Base-by-base conservation (phyloP, 2,888 invertebrate species). In the Acleris laterana region DNA sequence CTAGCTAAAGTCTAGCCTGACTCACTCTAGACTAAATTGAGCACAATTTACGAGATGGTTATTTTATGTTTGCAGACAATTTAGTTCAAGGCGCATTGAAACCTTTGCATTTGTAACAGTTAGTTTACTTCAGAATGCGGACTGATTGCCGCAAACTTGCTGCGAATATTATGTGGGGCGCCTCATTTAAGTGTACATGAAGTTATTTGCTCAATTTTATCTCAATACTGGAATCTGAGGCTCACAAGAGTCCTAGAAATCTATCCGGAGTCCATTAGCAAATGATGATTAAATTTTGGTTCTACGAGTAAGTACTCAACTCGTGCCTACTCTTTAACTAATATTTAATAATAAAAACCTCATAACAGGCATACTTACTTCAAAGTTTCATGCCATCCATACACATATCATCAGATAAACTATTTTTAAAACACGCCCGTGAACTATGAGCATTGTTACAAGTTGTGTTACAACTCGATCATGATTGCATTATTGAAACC, bases 31-130 rank as follows among this genome's bases (percentile, higher is more conserved):
- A 80, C 83, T 85, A 85, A 88, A 88, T 89, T 85, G 83, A 86
- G 84, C 85, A 83, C 87, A 88, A 89, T 88, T 88, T 85, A 85
- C 82, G 83, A 84, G 82, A 85, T 84, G 83, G 79, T 82, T 79
- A 80, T 85, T 88, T 88, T 85, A 82, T 88, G 87, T 87, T 85
- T 81, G 81, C 81, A 84, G 84, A 85, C 84, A 86, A 88, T 89
- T 89, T 83, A 83, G 85, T 84, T 86, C 86, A 87, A 78, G 84
- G 87, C 81, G 83, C 80, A 78, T 79, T 82, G 77, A 80, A 57
- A 62, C 61, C 56, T 66, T 66, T 62, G 44, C 16, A 66, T 65
- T 59, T 59, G 48, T 44, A 44, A 48, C 17, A 59, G 22, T 28
- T 44, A 52, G 25, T 46, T 61, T 32, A 42, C 32, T 38, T 38